Base-by-base conservation (phyloP, 2,888 invertebrate genomes). In the Campoletis raptor region DNA sequence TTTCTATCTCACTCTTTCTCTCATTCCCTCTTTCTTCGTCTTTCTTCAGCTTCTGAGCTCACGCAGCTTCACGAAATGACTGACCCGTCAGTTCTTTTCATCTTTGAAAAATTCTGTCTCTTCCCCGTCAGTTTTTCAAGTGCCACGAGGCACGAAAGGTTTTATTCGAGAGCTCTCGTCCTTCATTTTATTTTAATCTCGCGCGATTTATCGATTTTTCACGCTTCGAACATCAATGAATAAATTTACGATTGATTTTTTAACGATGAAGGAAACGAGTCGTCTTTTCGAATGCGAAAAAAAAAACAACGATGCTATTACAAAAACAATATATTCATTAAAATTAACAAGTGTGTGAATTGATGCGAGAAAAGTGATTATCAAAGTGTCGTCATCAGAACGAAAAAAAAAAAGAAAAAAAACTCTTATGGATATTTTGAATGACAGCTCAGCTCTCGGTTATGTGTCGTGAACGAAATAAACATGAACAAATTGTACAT, bases 1-100 rank as follows among this genome's bases (percentile, higher is more conserved):
- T 90, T 90, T 90, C 89, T 85, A 37, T 45, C 64, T 80, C 80
- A 57, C 36, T 30, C 18, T 90, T 89, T 85, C 48, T 45, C 64
- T 80, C 80, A 57, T 36, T 30, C 18, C 30, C 79, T 69, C 66
- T 40, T 52, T 78, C 66, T 64, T 45, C 45, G 18, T 36, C 64
- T 45, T n/a, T 67, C 37, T 66, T 57, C 36, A n/a, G 7, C 8
- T 18, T 18, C 66, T n/a, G 52, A 73, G 21, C 69, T 48, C 76
- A 61, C 76, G 36, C 76, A 69, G 69, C 45, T 48, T 76, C 82
- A 40, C 61, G 18, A 21, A 36, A 45, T 36, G 52, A 40, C 67
- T 69, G 72, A 64, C 18, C 72, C 64, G 15, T 82, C 82, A 42
- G 57, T 61, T 61, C 76, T 69, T 69, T 76, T 76, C 82, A 82